Evolutionary conservation across 2,888 invertebrate genomes (phyloP), one percentile per base, ranked within the genome.

Genomic region (Drosophila flavopinicola): DNA sequence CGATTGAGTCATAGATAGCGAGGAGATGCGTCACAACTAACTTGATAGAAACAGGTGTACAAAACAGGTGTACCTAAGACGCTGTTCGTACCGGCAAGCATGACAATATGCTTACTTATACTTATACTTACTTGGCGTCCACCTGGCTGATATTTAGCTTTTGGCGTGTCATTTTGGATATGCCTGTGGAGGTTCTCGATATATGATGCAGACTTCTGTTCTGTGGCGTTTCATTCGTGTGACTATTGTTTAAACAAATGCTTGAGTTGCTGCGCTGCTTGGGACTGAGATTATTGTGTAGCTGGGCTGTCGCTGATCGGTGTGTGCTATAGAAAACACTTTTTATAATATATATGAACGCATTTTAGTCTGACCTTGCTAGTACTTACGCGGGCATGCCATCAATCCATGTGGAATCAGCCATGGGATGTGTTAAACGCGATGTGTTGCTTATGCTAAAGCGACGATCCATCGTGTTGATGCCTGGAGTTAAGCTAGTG

Each of bases 341-440:
- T 0, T 23, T 23, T 45, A 45, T 25, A 24, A 45, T n/a, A 13
- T 37, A 42, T 15, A 38, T 24, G 32, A 45, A 39, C 27, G 7
- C n/a, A 20, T 24, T 15, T 45, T 6, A 3, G 10, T 6, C 23
- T 41, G 10, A 7, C 11, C 9, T 27, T 13, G 29, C 35, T 52
- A 4, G 2, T 20, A 32, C 75, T 83, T 71, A 83, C 89, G 61
- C 75, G 48, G 70, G 61, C 42, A 79, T 83, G 59, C 87, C 61
- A 51, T 88, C 87, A 20, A 90, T 53, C 63, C 89, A 87, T 47
- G 91, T 91, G 17, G 91, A 91, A 57, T 91, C 90, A 2, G 91
- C 91, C 27, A 89, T 85, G 4, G 90, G 90, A 59, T 58, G 84
- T 6, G 78, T 30, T 11, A 87, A 56, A 42, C 82, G 88, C 23